These are phyloP conservation scores for Eilema griseolum DNA, from an alignment of 2,888 invertebrate genomes.

Conservation along the genomic window DNA sequence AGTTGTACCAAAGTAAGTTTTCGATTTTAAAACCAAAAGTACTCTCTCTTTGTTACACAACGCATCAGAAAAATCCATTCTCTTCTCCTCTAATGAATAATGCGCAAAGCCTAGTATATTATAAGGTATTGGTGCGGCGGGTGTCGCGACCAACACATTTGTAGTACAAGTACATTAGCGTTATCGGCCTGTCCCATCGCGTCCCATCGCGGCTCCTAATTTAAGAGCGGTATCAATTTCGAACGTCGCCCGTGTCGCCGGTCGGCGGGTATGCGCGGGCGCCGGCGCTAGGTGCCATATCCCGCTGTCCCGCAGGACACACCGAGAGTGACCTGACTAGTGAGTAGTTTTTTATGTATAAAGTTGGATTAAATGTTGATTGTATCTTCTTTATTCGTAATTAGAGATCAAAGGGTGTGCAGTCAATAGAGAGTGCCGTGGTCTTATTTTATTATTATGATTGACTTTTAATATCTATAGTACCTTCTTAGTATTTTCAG, in stretches of 20 bases:
- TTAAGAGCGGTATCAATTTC: slow-evolving; percentile 56
- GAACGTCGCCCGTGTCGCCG: slow-evolving; percentile 33
- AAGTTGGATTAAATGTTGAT: slow-evolving; percentile 1
- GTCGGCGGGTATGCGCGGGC: slow-evolving; percentile 35
- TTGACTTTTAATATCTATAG: no score
- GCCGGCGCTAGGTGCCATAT: slow-evolving; percentile 58
- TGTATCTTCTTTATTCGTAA: background rate
- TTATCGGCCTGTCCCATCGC: slow-evolving; percentile 51
- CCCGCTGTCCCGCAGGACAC: slow-evolving; percentile 29
- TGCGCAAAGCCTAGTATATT: slow-evolving; percentile 8
- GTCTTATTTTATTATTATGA: no score
- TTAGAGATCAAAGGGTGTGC: background rate
- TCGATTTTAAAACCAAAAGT: no score
- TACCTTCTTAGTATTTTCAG: no score
- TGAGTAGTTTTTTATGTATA: background rate
- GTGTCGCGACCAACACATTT: slow-evolving; percentile 53
- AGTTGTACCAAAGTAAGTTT: no score
- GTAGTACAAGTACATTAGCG: slow-evolving; percentile 61
- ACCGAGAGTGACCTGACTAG: slow-evolving; percentile 30
- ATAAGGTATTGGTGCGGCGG: slow-evolving; percentile 8
- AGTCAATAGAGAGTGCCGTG: no score
- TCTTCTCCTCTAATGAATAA: background rate
- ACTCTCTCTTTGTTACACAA: background rate
- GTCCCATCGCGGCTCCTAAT: slow-evolving; percentile 52
- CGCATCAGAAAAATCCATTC: background rate